A percentile compares a stretch with the other conserved stretches of the same genome.
These are phyloP conservation scores for Ariopsis seemanni DNA, from an alignment of 2,113 vertebrate species.

Conservation along the genomic window DNA sequence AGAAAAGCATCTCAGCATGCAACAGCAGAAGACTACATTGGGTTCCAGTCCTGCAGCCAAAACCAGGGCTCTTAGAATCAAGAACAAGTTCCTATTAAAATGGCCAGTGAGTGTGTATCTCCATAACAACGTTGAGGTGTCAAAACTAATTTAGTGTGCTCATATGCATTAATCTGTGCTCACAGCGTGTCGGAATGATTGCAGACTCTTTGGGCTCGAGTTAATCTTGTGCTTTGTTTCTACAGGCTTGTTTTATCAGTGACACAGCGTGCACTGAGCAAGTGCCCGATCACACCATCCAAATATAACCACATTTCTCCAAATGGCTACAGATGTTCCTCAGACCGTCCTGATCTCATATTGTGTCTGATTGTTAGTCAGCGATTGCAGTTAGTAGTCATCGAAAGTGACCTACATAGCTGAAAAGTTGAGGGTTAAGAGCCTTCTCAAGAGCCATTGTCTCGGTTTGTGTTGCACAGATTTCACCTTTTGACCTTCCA, in stretches of 20 bases:
- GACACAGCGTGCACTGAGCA: background rate
- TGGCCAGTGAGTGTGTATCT: too few species aligned
- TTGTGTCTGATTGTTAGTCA: background rate
- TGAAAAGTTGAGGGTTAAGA: background rate
- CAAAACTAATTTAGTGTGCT: slow-evolving; percentile 34
- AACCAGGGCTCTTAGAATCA: too few species aligned
- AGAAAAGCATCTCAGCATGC: too few species aligned
- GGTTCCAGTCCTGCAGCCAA: too few species aligned
- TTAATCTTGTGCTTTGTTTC: slow-evolving; percentile 32
- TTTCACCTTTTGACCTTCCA: background rate
- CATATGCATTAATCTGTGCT: slow-evolving; percentile 30
- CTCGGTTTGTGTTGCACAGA: background rate
- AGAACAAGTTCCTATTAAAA: too few species aligned
- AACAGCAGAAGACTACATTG: too few species aligned
- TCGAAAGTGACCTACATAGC: background rate
- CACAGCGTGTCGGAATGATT: background rate
- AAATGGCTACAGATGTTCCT: background rate
- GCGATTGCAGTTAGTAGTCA: background rate
- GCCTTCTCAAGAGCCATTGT: background rate
- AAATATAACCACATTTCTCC: slow-evolving; percentile 36
- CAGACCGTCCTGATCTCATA: background rate
- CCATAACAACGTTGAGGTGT: too few species aligned
- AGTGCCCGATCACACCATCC: slow-evolving; percentile 9
- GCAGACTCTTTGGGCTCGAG: slow-evolving; percentile 1
- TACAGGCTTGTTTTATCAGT: slow-evolving; percentile 30